Evolutionary conservation across 2,113 vertebrate genomes (phyloP).

Genomic region (Rafetus swinhoei): DNA sequence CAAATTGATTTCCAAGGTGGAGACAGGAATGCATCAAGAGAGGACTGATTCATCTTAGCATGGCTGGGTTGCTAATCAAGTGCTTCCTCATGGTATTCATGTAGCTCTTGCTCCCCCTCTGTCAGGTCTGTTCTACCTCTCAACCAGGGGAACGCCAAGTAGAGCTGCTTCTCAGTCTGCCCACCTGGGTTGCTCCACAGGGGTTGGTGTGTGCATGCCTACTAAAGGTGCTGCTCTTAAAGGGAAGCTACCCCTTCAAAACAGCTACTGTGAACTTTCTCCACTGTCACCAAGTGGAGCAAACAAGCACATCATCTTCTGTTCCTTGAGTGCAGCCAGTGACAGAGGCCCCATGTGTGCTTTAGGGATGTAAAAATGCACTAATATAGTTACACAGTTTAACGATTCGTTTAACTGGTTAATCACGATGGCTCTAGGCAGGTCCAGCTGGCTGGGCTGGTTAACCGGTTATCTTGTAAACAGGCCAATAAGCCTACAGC

Average conservation of each 20-base stretch:
- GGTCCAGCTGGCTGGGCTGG: too few relatives aligned
- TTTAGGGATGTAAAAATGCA: too few relatives aligned
- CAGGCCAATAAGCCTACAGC: too few relatives aligned
- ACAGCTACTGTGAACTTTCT: neutral
- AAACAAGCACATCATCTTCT: neutral
- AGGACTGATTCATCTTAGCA: neutral
- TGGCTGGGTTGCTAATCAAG: neutral
- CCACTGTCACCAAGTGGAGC: neutral
- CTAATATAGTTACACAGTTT: too few relatives aligned
- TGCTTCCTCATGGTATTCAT: neutral
- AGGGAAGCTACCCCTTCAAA: neutral
- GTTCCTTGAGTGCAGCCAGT: neutral
- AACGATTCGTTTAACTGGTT: too few relatives aligned
- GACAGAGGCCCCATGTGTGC: neutral
- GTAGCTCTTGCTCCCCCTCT: neutral
- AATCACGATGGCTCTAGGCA: too few relatives aligned
- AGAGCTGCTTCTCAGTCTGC: neutral
- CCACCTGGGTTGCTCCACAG: neutral
- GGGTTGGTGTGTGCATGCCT: neutral
- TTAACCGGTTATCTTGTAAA: too few relatives aligned
- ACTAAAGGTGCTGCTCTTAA: neutral
- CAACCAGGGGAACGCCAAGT: neutral
- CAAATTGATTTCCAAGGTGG: too few relatives aligned
- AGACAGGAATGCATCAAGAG: neutral
- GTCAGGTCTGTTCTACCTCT: neutral